A percentile compares a stretch with the other conserved stretches of the same genome.
These are phyloP conservation scores for Chrosomus eos DNA, from an alignment of 2,797 vertebrate species.

Conservation along the genomic window DNA sequence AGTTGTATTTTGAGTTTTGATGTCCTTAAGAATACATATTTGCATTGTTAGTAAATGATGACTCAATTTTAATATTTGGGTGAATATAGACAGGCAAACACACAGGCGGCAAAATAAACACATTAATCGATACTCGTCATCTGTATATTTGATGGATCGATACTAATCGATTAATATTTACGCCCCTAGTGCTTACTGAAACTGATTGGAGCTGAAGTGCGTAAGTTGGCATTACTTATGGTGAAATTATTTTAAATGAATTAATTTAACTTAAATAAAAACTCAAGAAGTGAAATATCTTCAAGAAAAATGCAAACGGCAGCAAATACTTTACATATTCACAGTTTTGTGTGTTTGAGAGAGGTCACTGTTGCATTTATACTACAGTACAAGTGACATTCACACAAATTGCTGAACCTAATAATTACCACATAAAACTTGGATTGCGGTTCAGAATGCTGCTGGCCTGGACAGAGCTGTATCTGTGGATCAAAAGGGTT, in stretches of 20 bases:
- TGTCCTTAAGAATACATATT: too few relatives aligned
- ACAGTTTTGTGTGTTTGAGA: slow-evolving; percentile 20
- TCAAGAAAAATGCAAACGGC: neutral
- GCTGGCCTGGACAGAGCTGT: slow-evolving; percentile 30
- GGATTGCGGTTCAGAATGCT: neutral
- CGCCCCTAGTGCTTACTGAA: too few relatives aligned
- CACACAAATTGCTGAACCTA: neutral
- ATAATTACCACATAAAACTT: neutral
- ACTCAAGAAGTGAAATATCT: neutral
- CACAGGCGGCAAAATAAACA: too few relatives aligned
- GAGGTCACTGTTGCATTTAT: neutral
- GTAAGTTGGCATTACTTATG: neutral
- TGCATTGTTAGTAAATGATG: neutral
- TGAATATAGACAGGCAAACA: too few relatives aligned
- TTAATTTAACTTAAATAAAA: neutral
- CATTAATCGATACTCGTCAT: too few relatives aligned
- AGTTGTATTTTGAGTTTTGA: too few relatives aligned
- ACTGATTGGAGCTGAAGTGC: neutral
- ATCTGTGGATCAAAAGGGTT: slow-evolving; percentile 47
- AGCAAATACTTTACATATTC: neutral
- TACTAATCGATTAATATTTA: too few relatives aligned
- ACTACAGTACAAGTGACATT: neutral
- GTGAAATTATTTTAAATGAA: too few relatives aligned
- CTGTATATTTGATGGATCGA: too few relatives aligned
- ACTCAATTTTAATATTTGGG: neutral